Percentiles rank a stretch among this genome's conserved stretches.
These are phyloP conservation scores for Nesidiocoris tenuis DNA, from an alignment of 2,888 invertebrate species.

Conservation along the genomic window DNA sequence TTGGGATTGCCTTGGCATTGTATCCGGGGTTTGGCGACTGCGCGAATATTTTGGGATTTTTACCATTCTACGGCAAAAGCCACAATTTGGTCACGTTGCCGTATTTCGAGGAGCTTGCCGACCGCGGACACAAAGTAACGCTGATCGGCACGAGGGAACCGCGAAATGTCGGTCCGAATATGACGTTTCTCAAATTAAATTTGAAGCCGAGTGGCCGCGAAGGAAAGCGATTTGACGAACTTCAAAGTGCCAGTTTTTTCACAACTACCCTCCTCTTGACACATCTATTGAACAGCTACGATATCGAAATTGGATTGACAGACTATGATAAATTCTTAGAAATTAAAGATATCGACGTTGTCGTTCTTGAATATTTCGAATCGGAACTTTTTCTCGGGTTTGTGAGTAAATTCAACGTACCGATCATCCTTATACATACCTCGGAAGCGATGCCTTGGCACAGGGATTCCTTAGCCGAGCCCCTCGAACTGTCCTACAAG, in stretches of 20 bases:
- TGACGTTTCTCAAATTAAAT: not conserved
- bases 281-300: not conserved
- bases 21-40: not conserved
- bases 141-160: conserved; percentile 44
- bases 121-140: conserved; percentile 48
- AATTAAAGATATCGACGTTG: conserved; percentile 60
- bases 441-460: conserved; percentile 65
- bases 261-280: not conserved
- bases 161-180: not conserved
- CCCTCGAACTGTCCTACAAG: conserved; percentile 62
- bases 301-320: not conserved
- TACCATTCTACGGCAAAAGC: conserved; percentile 16
- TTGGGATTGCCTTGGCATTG: no score
- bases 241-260: not conserved
- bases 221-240: not conserved
- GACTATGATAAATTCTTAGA: not conserved
- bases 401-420: conserved; percentile 64
- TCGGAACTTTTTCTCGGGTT: conserved; percentile 69
- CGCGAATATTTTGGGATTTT: conserved; percentile 25
- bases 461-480: conserved; percentile 60
- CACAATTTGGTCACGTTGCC: conserved; percentile 23
- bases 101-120: conserved; percentile 43
- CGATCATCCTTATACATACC: conserved; percentile 62
- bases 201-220: not conserved
- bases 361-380: conserved; percentile 70